phyloP scores from a whole-genome alignment of 2,113 vertebrate species.

The Marcusenius ussheri region DNA sequence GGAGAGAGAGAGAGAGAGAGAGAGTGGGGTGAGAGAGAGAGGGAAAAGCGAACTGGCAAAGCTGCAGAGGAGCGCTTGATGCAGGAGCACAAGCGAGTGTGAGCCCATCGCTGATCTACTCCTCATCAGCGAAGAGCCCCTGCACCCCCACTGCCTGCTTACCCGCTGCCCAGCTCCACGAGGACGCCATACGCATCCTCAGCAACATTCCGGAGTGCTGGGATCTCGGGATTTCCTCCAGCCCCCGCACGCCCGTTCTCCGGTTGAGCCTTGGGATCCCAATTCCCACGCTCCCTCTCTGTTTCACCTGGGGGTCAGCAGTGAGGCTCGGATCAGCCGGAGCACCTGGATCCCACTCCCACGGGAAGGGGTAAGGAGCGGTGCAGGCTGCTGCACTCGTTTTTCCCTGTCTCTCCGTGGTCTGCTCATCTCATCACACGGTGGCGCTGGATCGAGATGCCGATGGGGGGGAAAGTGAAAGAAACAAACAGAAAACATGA shows the following conservation, averaged over 20 bases:
- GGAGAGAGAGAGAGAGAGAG: slow-evolving; percentile 21
- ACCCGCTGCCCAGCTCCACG: not conserved
- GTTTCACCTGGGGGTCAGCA: not conserved
- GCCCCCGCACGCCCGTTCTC: not conserved
- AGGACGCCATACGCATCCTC: not conserved
- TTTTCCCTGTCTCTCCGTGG: not conserved
- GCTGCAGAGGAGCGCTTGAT: not conserved
- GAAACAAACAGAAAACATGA: not conserved
- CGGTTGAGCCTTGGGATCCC: not conserved
- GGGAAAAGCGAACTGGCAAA: slow-evolving; percentile 1
- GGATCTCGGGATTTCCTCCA: not conserved
- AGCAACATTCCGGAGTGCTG: not conserved
- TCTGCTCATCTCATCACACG: not conserved
- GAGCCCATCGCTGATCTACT: not conserved
- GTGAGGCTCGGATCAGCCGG: not conserved
- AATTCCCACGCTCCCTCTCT: not conserved
- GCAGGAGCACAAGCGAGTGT: not conserved
- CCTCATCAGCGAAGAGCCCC: not conserved
- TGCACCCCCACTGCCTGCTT: not conserved
- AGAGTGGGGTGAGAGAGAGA: slow-evolving; percentile 2
- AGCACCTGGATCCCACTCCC: not conserved
- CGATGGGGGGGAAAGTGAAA: not conserved
- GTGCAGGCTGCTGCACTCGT: not conserved
- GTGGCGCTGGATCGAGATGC: not conserved
- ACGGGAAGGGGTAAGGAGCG: not conserved